These are phyloP conservation scores for Microchrysa polita DNA, from an alignment of 2,888 invertebrate genomes.

Conservation along the genomic window DNA sequence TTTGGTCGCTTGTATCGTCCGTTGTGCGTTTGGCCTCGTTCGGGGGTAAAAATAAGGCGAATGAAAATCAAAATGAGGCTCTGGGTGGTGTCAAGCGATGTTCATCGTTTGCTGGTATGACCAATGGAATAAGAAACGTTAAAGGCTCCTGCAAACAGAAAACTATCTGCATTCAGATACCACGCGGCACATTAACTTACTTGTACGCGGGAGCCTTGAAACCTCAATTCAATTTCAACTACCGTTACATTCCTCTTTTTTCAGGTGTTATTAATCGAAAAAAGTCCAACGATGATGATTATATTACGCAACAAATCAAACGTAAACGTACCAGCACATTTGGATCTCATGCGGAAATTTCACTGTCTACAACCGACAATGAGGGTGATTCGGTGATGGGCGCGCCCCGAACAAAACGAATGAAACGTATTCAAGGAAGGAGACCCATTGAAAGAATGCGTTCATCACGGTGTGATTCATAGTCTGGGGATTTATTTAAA, in stretches of 20 bases:
- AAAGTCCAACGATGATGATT: conserved; percentile 52
- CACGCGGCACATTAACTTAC: too few relatives aligned
- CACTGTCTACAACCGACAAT: neutral
- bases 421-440: conserved; percentile 59
- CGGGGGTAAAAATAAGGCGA: neutral
- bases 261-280: conserved; percentile 58
- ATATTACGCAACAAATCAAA: conserved; percentile 54
- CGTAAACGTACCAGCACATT: conserved; percentile 57
- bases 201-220: too few relatives aligned
- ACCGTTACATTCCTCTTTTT: too few relatives aligned
- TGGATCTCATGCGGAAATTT: neutral
- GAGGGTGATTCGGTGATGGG: conserved; percentile 46
- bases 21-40: conserved; percentile 47
- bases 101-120: conserved; percentile 49
- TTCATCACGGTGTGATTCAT: conserved; percentile 4
- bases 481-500: too few relatives aligned
- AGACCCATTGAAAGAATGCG: conserved; percentile 62
- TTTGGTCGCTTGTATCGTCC: conserved; percentile 50
- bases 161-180: too few relatives aligned
- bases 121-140: neutral
- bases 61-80: neutral
- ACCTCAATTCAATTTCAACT: too few relatives aligned
- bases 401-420: conserved; percentile 55
- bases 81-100: conserved; percentile 45
- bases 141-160: neutral